Base-by-base conservation (phyloP, 1,140 invertebrate genomes). In the Zeugodacus cucurbitae region DNA sequence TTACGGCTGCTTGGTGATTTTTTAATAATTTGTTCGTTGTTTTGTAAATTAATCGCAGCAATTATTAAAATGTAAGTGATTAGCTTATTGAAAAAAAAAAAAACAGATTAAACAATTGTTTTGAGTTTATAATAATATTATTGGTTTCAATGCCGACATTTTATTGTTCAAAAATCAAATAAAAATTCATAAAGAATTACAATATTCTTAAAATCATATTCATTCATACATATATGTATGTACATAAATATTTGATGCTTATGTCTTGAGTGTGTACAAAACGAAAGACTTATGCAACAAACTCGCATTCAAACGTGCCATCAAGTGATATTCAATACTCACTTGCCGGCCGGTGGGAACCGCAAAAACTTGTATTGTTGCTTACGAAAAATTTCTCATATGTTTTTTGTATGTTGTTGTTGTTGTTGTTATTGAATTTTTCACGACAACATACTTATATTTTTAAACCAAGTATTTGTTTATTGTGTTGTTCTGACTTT, bases 201-300 rank as follows among this genome's bases (percentile, higher is more conserved):
- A n/a, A n/a, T n/a, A n/a, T 32, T 34, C 29, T 14, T 8, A 67
- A 67, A 32, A 67, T 34, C 11, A 34, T 1, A 67, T 67, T 10
- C 6, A 67, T 34, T 34, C 14, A 20, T 14, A 37, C 1, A 6
- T 22, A 74, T 32, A n/a, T 34, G 29, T 34, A 67, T 22, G 8
- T 41, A 34, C 17, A 74, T 32, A 14, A 17, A 6, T 11, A 7
- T 29, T 14, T 32, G 10, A 32, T 17, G 29, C 5, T 10, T 29
- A 8, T 32, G 62, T 17, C 10, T 20, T 2, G 22, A 8, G n/a
- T n/a, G n/a, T n/a, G 3, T 17, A 29, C n/a, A 82, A n/a, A 82
- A 48, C 74, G 26, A 82, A 82, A 48, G 74, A 82, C 74, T 82
- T 10, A 44, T 26, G 74, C 10, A 82, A 82, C 74, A 48, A 82